Evolutionary conservation across 2,888 invertebrate genomes (phyloP), one percentile per base, ranked within the genome.

Genomic region (Parnassius apollo): DNA sequence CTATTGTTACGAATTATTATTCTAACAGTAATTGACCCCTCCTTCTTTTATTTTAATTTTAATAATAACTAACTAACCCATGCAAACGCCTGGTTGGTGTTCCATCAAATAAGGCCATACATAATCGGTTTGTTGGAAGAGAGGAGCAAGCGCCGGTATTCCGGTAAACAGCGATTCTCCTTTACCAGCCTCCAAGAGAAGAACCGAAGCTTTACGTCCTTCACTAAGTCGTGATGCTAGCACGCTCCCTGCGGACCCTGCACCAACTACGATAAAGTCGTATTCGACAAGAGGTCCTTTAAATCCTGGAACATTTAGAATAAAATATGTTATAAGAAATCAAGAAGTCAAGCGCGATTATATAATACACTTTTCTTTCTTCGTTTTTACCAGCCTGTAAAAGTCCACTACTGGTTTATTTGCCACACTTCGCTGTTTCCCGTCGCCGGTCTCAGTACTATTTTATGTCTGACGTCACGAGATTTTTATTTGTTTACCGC

Each of bases 101-200:
- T 94, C 93, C 75, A 93, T 93, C 42, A 92, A 81, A 70, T 92
- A 93, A 1, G 86, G 89, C 93, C 93, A 93, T 22, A 91, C 88
- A 65, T 89, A 86, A 54, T 82, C 75, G 0, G 90, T 89, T 57
- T 78, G 83, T 60, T 91, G 90, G 42, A 92, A 75, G 18, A 86
- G 42, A 0, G 88, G 86, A 2, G 92, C 92, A 12, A 93, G 63
- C 52, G 88, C 71, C 0, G 93, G 93, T 22, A 91, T 82, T 42
- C 88, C 86, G 0, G 88, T 88, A 42, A 91, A 67, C 22, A 86
- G 64, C 1, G 86, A 83, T 65, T 93, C 93, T 12, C 88, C 88
- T 48, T 76, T 75, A 0, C 93, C 93, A 1, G 93, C 92, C 70
- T 92, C 93, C 48, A 93, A 71, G 2, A 93, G 74, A 2, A 93